phyloP scores from a whole-genome alignment of 2,113 vertebrate species.

The Myotis lucifugus region DNA sequence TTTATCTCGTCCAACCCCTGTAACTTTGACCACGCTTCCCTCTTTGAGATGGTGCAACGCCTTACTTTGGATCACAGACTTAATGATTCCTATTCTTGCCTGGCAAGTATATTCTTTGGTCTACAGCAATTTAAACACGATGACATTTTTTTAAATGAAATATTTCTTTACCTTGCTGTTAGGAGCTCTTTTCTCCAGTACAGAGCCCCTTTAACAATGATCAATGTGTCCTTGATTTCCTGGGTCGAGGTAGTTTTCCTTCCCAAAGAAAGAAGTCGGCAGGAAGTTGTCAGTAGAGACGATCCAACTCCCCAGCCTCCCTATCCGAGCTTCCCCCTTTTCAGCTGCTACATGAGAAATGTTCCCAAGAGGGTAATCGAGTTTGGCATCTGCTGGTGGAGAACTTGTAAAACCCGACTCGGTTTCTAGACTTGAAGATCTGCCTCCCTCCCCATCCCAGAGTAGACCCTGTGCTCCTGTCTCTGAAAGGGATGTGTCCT shows the following conservation, averaged over 20 bases:
- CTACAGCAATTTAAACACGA: conserved; percentile 84
- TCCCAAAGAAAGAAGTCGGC: conserved; percentile 57
- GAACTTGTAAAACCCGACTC: conserved; percentile 70
- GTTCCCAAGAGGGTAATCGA: conserved; percentile 62
- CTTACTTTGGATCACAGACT: conserved; percentile 99
- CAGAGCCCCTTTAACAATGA: conserved; percentile 46
- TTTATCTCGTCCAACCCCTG: conserved; percentile 99
- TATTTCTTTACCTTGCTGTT: conserved; percentile 59
- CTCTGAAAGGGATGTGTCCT: neutral
- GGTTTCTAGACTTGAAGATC: conserved; percentile 17
- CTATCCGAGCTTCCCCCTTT: conserved; percentile 59
- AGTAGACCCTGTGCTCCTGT: neutral
- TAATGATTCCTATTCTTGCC: conserved; percentile 99
- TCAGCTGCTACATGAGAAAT: conserved; percentile 69
- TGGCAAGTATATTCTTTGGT: conserved; percentile 94
- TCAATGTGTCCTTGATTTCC: conserved; percentile 44
- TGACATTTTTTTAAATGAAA: neutral
- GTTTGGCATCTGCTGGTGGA: conserved; percentile 69
- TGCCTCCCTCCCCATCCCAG: neutral
- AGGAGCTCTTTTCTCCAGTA: conserved; percentile 39
- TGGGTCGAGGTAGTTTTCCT: conserved; percentile 55
- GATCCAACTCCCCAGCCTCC: conserved; percentile 63
- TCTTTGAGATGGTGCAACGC: conserved; percentile 98
- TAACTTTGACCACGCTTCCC: conserved; percentile 97
- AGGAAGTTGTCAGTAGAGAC: conserved; percentile 65